Evolutionary conservation across 2,113 vertebrate species (phyloP), one percentile per base, ranked within the genome.

Genomic region (Nothobranchius furzeri): DNA sequence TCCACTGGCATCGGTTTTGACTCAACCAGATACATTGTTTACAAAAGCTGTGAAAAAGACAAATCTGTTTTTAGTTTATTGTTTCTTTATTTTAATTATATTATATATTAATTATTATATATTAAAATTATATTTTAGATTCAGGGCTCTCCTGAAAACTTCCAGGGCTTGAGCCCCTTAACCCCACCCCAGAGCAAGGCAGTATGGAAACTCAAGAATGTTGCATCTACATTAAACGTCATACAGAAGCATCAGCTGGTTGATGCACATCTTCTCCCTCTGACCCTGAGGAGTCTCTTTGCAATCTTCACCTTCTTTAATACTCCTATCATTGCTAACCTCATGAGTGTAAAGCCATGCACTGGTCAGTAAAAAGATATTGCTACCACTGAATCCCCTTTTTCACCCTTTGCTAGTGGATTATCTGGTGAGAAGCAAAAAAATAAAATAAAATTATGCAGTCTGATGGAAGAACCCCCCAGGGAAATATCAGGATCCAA

Each of bases 401-500:
- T 17, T 53, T 63, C 52, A 30, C 6, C 55, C 30, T 0, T 49
- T 8, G 10, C 37, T 30, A 3, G 4, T 49, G 53, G 40, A 67
- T 62, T 70, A 72, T 60, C 43, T 42, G 25, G 25, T 64, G 56
- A 76, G 43, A 70, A 60, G 65, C 45, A 58, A 63, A 51, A 52
- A 42, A 40, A 36, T 56, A 20, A 20, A 20, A 20, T 1, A 20
- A 20, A 20, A 20, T 1, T 20, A 55, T 64, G 57, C 49, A 17
- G 49, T 4, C 51, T 20, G 52, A n/a, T 40, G 46, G 43, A 57
- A 48, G 24, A 40, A 17, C 42, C 80, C 60, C 1, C 48, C 17
- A 0, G 75, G 74, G 79, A 71, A 78, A 86, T 80, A 82, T 82
- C 75, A 70, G 61, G 35, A 76, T 71, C 47, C 57, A 61, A 61